These are phyloP conservation scores for Gisinianus flammeolus DNA, from an alignment of 2,888 invertebrate genomes.

Conservation along the genomic window DNA sequence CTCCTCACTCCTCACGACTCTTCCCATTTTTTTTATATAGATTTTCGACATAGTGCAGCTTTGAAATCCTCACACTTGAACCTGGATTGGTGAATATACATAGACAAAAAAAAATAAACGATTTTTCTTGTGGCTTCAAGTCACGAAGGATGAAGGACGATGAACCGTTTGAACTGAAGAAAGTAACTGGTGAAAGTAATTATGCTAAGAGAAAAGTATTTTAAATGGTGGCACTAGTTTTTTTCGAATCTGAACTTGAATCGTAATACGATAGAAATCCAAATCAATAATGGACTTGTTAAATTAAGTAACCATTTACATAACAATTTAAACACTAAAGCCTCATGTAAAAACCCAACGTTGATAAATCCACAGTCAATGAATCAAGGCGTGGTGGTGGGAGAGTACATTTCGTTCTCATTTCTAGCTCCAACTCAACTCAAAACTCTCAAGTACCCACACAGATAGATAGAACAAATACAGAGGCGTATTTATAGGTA, in stretches of 20 bases:
- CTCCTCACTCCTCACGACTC: not conserved
- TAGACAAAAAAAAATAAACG: not conserved
- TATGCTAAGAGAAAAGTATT: not conserved
- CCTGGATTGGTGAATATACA: not conserved
- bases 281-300: constrained; percentile 20
- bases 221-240: no score
- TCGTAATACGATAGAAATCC: no score
- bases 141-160: not conserved
- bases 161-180: not conserved
- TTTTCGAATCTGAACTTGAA: no score
- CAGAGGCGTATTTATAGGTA: no score
- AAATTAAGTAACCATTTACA: constrained; percentile 32
- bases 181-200: not conserved
- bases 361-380: constrained; percentile 2
- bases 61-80: not conserved
- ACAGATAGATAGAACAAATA: no score
- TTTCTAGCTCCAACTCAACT: not conserved
- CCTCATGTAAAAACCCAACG: constrained; percentile 3
- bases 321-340: constrained; percentile 13
- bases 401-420: not conserved
- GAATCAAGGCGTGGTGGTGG: constrained; percentile 7
- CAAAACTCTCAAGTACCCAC: not conserved
- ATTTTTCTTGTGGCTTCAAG: no score
- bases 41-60: not conserved
- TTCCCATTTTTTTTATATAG: not conserved